Conservation (phyloP, 2,888 invertebrate species). For the Tupiocoris notatus region DNA sequence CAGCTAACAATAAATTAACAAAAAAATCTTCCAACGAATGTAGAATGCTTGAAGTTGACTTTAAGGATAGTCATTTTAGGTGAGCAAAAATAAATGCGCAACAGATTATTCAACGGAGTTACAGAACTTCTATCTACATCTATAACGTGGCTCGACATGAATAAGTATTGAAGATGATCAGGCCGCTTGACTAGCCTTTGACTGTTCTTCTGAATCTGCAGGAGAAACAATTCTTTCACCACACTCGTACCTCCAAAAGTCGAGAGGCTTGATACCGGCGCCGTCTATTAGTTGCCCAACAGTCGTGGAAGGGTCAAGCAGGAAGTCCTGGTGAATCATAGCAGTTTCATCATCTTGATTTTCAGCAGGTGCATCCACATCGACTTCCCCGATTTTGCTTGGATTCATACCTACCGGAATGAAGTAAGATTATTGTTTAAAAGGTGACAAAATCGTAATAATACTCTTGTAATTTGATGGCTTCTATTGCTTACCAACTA, state of each 20-base stretch:
- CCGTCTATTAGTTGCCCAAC: slow-evolving; percentile 58
- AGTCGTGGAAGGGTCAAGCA: slow-evolving; percentile 72
- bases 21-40: no score
- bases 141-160: no score
- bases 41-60: no score
- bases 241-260: slow-evolving; percentile 84
- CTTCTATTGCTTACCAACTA: slow-evolving; percentile 79
- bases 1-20: no score
- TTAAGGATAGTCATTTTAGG: no score
- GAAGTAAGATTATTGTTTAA: background rate
- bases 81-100: no score
- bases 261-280: slow-evolving; percentile 55
- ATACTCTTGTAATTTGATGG: no score
- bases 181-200: slow-evolving; percentile 30
- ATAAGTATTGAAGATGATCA: background rate
- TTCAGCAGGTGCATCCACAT: slow-evolving; percentile 55
- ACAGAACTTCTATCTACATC: no score
- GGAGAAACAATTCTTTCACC: slow-evolving; percentile 62
- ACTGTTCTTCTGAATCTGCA: slow-evolving; percentile 41
- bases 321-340: slow-evolving; percentile 82
- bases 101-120: no score
- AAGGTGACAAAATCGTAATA: background rate
- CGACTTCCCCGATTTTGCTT: slow-evolving; percentile 66
- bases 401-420: slow-evolving; percentile 78
- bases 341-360: slow-evolving; percentile 65